Base-by-base conservation (phyloP, 2,113 vertebrate genomes). In the Oreochromis tanganicae region DNA sequence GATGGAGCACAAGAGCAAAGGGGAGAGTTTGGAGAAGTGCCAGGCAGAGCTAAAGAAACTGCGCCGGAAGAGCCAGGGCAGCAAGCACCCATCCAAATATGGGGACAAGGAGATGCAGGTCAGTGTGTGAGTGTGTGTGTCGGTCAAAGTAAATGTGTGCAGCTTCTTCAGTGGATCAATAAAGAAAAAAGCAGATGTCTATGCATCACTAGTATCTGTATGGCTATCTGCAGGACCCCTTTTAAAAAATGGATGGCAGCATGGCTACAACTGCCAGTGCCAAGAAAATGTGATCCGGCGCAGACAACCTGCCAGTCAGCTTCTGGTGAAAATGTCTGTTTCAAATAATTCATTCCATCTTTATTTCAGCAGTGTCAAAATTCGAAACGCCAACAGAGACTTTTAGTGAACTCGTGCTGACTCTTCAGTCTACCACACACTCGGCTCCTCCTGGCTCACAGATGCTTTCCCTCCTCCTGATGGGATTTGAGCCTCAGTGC, bases 11-110 rank as follows among this genome's bases (percentile, higher is more conserved):
- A 97, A 98, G 95, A 97, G 96, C 96, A 98, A 97, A 92, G 97
- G 98, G 1, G 98, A 99, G 52, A 97, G 98, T 0, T 95, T 99
- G 41, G 98, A 99, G 94, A 99, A 99, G 93, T 98, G 98, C 93
- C 98, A 99, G 95, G 97, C 94, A 0, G 99, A 99, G 95, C 97
- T 99, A 95, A 99, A 99, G 96, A 99, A 99, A 11, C 97, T 99
- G 2, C 97, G 98, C 17, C 96, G 98, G 94, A 99, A 99, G 96
- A 99, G 98, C 94, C 99, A 99, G 82, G 97, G 98, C 82, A 98
- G 98, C 96, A 99, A 98, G 91, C 99, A 99, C 93, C 98, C 98
- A 0, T 97, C 98, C 94, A 99, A 99, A 46, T 99, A 99, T 59
- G 98, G 98, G 0, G 98, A 99, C 94, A 99, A 99, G 95, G 98